Conservation (phyloP, 2,113 vertebrate species). For the Eclectus roratus region DNA sequence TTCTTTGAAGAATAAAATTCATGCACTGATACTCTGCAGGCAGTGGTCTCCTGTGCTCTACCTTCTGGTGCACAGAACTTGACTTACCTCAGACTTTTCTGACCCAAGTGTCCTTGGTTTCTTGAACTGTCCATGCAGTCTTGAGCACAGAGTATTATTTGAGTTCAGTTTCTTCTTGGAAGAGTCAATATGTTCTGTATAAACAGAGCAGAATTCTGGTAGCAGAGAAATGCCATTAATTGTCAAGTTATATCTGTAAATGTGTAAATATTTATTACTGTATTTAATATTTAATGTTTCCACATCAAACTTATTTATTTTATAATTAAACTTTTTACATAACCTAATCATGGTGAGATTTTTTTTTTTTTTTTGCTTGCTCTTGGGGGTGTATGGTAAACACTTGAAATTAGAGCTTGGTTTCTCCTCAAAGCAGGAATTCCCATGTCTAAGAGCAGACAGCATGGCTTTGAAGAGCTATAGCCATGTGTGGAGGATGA, state of each 20-base stretch:
- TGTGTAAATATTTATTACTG: slow-evolving; percentile 75
- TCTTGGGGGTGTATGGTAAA: neutral
- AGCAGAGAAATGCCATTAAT: slow-evolving; percentile 43
- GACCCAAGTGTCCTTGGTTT: slow-evolving; percentile 1
- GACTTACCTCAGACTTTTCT: slow-evolving; percentile 11
- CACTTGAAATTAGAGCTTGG: slow-evolving; percentile 13
- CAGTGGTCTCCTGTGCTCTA: neutral
- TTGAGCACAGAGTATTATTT: slow-evolving; percentile 11
- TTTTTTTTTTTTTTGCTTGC: neutral
- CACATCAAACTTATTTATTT: slow-evolving; percentile 76
- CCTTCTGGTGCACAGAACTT: neutral
- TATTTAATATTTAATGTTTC: slow-evolving; percentile 81
- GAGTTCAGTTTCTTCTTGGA: slow-evolving; percentile 41
- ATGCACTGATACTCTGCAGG: neutral
- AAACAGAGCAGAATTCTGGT: slow-evolving; percentile 38
- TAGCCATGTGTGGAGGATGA: neutral
- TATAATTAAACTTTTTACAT: slow-evolving; percentile 78
- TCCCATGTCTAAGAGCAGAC: neutral
- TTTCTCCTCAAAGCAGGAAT: slow-evolving; percentile 7
- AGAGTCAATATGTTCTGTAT: slow-evolving; percentile 22
- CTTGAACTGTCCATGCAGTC: neutral
- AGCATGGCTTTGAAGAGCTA: neutral
- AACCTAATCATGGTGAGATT: slow-evolving; percentile 9
- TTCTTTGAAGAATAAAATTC: neutral
- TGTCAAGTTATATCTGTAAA: slow-evolving; percentile 67